Conservation (phyloP, 2,888 invertebrate genomes). For the Stictocephala bisonia region DNA sequence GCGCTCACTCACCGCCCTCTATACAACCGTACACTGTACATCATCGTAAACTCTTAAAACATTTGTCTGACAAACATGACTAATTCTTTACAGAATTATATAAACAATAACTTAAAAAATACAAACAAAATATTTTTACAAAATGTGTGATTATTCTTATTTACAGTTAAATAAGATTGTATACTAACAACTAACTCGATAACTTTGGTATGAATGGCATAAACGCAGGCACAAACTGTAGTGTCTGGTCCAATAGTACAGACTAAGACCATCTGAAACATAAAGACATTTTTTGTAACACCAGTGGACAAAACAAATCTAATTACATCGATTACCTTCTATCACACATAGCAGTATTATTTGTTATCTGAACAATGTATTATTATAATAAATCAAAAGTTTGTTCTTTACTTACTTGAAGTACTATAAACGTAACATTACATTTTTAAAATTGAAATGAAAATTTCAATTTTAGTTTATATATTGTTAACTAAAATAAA, state of each 20-base stretch:
- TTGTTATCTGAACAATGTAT: no score
- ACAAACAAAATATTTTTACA: slow-evolving; percentile 28
- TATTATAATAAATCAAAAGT: no score
- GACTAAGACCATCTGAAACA: slow-evolving; percentile 33
- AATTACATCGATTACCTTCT: no score
- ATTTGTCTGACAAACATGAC: slow-evolving; percentile 40
- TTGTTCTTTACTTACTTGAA: no score
- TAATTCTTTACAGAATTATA: slow-evolving; percentile 39
- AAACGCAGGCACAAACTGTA: slow-evolving; percentile 46
- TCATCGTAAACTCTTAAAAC: slow-evolving; percentile 26
- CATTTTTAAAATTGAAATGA: no score
- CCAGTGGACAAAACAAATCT: neutral
- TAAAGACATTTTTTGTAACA: neutral
- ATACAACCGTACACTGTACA: slow-evolving; percentile 26
- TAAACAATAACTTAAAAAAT: slow-evolving; percentile 38
- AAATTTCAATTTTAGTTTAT: no score
- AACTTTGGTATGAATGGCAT: slow-evolving; percentile 47
- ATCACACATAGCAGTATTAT: no score
- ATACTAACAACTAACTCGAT: slow-evolving; percentile 12
- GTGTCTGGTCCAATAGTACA: slow-evolving; percentile 17
- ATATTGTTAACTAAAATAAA: no score
- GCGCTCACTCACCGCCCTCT: neutral
- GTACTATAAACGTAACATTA: no score
- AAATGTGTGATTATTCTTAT: slow-evolving; percentile 16
- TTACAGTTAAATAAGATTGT: slow-evolving; percentile 19